Evolutionary conservation across 2,113 vertebrate genomes (phyloP).

Genomic region (Vulpes vulpes): DNA sequence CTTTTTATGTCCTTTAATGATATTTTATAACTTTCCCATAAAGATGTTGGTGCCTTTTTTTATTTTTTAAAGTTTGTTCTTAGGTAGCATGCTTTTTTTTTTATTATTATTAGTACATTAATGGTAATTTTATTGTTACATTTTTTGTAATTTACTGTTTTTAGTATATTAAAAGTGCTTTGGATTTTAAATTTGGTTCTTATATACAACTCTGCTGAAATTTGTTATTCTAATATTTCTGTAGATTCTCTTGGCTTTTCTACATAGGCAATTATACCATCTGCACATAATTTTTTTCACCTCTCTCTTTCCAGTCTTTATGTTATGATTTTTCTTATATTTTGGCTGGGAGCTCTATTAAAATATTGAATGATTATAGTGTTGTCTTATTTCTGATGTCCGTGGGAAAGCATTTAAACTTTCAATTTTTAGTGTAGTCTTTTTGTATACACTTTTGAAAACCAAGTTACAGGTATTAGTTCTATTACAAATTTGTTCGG

Average conservation of each 20-base stretch:
- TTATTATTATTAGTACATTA: background rate
- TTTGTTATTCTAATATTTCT: background rate
- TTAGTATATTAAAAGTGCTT: constrained; percentile 30
- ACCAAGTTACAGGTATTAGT: background rate
- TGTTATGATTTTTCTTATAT: constrained; percentile 17
- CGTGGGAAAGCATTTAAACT: background rate
- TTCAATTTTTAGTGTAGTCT: background rate
- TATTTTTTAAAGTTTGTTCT: background rate
- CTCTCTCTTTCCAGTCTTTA: background rate
- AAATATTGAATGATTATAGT: background rate
- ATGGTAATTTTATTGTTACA: background rate
- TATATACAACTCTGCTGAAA: background rate
- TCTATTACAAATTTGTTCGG: background rate
- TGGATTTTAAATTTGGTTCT: constrained; percentile 26
- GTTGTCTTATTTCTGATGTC: background rate
- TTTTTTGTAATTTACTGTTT: constrained; percentile 27
- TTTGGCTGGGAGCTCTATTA: constrained; percentile 30
- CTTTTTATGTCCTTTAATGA: background rate
- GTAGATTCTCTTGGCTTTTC: background rate
- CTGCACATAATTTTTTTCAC: background rate
- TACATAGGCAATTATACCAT: background rate
- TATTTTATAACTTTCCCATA: constrained; percentile 2
- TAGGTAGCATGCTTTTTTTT: background rate
- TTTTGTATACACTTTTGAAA: background rate
- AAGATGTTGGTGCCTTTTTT: background rate